These are phyloP conservation scores for Helicoverpa armigera DNA, from an alignment of 1,140 invertebrate species.

Conservation along the genomic window DNA sequence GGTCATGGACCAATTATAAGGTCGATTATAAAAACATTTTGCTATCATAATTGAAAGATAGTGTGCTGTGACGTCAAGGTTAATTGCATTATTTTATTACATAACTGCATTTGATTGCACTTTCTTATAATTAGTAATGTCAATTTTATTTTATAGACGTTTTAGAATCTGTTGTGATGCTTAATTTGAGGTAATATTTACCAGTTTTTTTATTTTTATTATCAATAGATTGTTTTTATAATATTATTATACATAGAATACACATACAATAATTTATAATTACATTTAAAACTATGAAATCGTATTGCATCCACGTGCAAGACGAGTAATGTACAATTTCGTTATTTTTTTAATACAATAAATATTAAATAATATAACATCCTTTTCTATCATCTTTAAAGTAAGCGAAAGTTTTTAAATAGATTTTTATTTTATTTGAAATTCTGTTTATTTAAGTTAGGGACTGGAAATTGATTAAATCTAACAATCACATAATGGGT, in stretches of 20 bases:
- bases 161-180: not conserved
- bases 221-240: too few species aligned
- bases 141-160: slow-evolving; percentile 2
- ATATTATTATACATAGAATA: too few species aligned
- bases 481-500: not conserved
- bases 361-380: slow-evolving; percentile 9
- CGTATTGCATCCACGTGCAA: slow-evolving; percentile 22
- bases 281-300: slow-evolving; percentile 11
- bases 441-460: not conserved
- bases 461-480: slow-evolving; percentile 2
- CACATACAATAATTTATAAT: not conserved
- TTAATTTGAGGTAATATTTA: not conserved
- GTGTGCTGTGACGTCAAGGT: not conserved
- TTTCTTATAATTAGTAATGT: not conserved
- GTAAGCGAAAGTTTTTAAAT: not conserved
- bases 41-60: not conserved
- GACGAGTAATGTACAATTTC: not conserved
- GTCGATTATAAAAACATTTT: not conserved
- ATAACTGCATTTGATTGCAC: too few species aligned
- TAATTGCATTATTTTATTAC: not conserved
- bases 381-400: slow-evolving; percentile 42
- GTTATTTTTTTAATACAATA: not conserved
- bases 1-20: not conserved
- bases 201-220: too few species aligned
- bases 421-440: slow-evolving; percentile 4